Conservation (phyloP, 2,888 invertebrate species). For the Mythimna impura region DNA sequence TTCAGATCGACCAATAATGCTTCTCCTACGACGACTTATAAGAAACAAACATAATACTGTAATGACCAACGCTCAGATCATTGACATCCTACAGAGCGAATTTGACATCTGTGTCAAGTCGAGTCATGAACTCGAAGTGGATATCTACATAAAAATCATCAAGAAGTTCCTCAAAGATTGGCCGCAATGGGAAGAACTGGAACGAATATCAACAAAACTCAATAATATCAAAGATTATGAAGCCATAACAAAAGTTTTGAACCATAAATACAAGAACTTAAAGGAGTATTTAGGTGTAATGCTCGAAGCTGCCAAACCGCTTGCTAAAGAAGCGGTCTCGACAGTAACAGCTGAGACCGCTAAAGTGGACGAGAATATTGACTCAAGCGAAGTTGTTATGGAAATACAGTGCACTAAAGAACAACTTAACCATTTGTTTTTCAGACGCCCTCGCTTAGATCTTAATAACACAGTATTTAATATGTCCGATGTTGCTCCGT, state of each 20-base stretch:
- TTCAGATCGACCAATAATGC: constrained; percentile 82
- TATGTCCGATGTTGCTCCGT: constrained; percentile 51
- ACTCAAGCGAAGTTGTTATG: constrained; percentile 66
- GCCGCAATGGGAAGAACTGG: constrained; percentile 84
- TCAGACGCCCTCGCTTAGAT: constrained; percentile 67
- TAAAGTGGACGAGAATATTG: constrained; percentile 38
- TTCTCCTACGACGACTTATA: constrained; percentile 77
- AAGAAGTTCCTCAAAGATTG: constrained; percentile 84
- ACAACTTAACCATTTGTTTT: constrained; percentile 74
- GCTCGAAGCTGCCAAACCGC: constrained; percentile 67
- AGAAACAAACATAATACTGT: constrained; percentile 78
- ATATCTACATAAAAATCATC: constrained; percentile 80
- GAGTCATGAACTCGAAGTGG: constrained; percentile 76
- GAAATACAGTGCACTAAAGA: constrained; percentile 72
- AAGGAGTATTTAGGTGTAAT: constrained; percentile 75
- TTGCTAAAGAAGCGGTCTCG: constrained; percentile 66
- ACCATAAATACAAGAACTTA: constrained; percentile 74
- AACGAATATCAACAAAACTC: constrained; percentile 67
- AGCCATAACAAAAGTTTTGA: constrained; percentile 68
- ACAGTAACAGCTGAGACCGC: constrained; percentile 38
- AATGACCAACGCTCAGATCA: constrained; percentile 80
- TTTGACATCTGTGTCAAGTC: constrained; percentile 72
- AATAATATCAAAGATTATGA: constrained; percentile 66
- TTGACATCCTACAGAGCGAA: constrained; percentile 78
- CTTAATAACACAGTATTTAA: constrained; percentile 74